Evolutionary conservation across 2,888 invertebrate species (phyloP).

Genomic region (Linnaemya tessellans): DNA sequence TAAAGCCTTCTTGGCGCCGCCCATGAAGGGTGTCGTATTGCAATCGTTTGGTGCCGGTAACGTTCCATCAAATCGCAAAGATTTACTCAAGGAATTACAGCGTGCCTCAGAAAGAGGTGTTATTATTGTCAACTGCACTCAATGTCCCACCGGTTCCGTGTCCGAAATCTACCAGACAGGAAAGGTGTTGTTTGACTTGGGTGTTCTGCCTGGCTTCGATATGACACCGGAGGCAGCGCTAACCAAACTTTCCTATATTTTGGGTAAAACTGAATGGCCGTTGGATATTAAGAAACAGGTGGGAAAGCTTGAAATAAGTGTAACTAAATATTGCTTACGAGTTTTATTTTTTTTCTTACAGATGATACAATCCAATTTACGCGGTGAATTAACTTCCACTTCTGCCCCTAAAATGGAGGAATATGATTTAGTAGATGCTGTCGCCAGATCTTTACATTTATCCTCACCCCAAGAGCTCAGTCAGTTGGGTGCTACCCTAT

Average conservation of each 20-base stretch:
- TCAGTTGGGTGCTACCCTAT: conserved; percentile 86
- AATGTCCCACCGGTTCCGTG: conserved; percentile 93
- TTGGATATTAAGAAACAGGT: conserved; percentile 87
- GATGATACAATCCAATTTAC: conserved; percentile 90
- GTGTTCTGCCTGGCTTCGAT: conserved; percentile 82
- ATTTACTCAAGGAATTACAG: conserved; percentile 89
- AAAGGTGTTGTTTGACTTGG: conserved; percentile 84
- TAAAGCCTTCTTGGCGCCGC: conserved; percentile 88
- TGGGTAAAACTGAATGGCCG: conserved; percentile 90
- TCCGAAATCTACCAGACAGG: conserved; percentile 93
- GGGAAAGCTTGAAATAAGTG: conserved; percentile 58
- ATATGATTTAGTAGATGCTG: conserved; percentile 85
- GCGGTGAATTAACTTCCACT: conserved; percentile 90
- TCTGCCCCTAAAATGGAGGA: conserved; percentile 81
- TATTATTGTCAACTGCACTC: conserved; percentile 95
- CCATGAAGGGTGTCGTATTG: conserved; percentile 92
- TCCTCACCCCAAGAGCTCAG: conserved; percentile 85
- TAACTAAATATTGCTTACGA: background rate
- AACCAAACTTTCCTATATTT: conserved; percentile 94
- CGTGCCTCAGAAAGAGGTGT: conserved; percentile 90
- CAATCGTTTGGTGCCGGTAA: conserved; percentile 98
- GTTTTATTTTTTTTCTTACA: conserved; percentile 77
- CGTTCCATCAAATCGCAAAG: conserved; percentile 92
- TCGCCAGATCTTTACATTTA: conserved; percentile 85
- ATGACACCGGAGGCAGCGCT: conserved; percentile 96